Conservation (phyloP, 2,113 vertebrate genomes). For the Sorex araneus region DNA sequence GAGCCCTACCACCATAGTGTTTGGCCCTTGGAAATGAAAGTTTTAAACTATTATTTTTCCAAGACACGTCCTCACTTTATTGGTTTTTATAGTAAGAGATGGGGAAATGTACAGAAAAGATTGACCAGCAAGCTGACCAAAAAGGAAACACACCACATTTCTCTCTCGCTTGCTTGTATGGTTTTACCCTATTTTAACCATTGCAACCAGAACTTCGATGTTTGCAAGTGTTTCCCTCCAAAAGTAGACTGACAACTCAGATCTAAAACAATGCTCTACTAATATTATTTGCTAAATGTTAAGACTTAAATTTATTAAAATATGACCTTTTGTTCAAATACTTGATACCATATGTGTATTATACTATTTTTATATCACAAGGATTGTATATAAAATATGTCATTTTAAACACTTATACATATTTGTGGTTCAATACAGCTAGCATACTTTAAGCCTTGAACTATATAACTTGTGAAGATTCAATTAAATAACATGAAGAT, state of each 20-base stretch:
- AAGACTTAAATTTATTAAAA: slow-evolving; percentile 16
- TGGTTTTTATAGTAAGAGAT: background rate
- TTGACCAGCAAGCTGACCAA: background rate
- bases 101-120: background rate
- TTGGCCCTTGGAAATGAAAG: background rate
- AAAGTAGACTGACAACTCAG: background rate
- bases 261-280: background rate
- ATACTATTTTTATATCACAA: background rate
- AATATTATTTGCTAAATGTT: background rate
- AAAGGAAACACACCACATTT: background rate
- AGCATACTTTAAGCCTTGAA: background rate
- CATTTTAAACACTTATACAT: background rate
- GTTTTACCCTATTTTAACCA: background rate
- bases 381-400: background rate
- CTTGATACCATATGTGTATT: background rate
- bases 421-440: background rate
- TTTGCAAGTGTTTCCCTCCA: background rate
- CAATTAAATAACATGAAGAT: too few species aligned
- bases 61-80: background rate
- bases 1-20: too few species aligned
- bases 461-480: too few species aligned
- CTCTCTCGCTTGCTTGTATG: background rate
- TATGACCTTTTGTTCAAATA: background rate
- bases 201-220: background rate
- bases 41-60: background rate